These are phyloP conservation scores for Grallaria varia DNA, from an alignment of 2,113 vertebrate genomes.

Conservation along the genomic window DNA sequence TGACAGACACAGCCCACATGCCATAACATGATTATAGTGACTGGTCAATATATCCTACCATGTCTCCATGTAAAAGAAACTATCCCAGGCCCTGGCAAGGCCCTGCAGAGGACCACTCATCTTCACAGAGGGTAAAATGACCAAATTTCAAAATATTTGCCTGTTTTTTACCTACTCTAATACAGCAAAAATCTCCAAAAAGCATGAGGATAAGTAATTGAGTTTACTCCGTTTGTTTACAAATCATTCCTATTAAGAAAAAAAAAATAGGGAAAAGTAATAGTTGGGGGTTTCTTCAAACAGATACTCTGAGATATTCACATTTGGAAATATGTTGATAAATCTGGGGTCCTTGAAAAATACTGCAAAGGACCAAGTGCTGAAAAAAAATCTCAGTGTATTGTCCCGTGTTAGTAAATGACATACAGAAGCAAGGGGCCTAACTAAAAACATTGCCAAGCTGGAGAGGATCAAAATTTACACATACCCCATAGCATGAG, in stretches of 20 bases:
- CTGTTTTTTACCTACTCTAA: not conserved
- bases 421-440: not conserved
- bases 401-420: not conserved
- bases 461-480: not conserved
- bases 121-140: not conserved
- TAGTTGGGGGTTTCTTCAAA: not conserved
- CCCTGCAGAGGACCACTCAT: not conserved
- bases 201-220: not conserved
- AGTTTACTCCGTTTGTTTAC: not conserved
- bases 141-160: not conserved
- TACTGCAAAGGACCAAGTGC: not conserved
- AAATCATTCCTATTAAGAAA: not conserved
- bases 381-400: not conserved
- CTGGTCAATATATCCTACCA: accelerated
- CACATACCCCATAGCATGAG: not conserved
- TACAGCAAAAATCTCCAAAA: not conserved
- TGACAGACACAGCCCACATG: not conserved
- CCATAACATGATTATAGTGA: accelerated
- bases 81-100: not conserved
- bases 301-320: not conserved
- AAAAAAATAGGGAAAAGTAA: not conserved
- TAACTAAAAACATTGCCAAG: not conserved
- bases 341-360: not conserved
- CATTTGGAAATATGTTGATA: not conserved
- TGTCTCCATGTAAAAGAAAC: not conserved